Base-by-base conservation (phyloP, 35 echinoderm and acorn worm species). In the Apostichopus californicus region DNA sequence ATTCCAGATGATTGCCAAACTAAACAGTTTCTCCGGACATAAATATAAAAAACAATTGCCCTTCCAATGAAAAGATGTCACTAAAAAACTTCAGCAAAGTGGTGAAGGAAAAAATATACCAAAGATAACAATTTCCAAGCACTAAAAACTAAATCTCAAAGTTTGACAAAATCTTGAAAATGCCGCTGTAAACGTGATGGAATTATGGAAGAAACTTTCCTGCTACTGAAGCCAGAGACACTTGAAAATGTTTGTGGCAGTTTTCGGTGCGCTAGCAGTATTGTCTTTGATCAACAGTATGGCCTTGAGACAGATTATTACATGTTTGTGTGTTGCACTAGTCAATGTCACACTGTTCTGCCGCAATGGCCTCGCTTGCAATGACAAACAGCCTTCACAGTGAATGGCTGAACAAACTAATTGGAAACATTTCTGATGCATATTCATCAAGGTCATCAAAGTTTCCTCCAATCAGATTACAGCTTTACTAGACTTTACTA, bases 291-390 rank as follows among this genome's bases (percentile, higher is more conserved):
- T 85, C 81, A 58, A 85, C 81, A 68, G 17, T 14, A 5, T 52
- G 68, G 5, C 86, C 86, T 89, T 89, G 86, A 72, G 86, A 89
- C 21, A 10, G 86, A 89, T 73, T 89, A 89, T 34, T 89, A 54
- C 9, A 73, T 60, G 86, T 52, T 64, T 89, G 60, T 72, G 86
- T 89, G 86, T 46, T 28, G 86, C 57, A 46, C 64, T 89, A 73
- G 86, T 89, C 86, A 89, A 66, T 89, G 86, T 52, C 86, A 72
- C 61, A 89, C 61, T 85, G 54, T 83, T 9, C 18, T 58, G 17
- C 58, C n/a, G 8, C 9, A 60, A 85, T 89, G 86, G 52, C 86
- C 86, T 89, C 72, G 86, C 86, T 89, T 72, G 20, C 68, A 54
- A 8, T 14, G 17, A 89, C 52, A 54, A 60, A 26, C 86, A 87